Evolutionary conservation across 2,113 vertebrate genomes (phyloP).

Genomic region (Camelus bactrianus): DNA sequence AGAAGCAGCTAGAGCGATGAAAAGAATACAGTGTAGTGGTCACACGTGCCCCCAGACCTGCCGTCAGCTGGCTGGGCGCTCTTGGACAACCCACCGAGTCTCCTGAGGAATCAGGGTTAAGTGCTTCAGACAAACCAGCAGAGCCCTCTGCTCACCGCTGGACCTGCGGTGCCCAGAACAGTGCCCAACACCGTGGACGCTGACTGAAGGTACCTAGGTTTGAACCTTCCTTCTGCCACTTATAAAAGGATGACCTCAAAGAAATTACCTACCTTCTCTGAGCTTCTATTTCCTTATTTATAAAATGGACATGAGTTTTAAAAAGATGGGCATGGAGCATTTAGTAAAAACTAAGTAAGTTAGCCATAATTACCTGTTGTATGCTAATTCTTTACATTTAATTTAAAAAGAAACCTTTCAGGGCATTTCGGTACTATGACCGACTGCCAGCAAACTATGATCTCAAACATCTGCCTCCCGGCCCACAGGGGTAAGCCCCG

Average conservation of each 20-base stretch:
- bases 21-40: neutral
- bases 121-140: neutral
- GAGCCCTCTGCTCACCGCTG: neutral
- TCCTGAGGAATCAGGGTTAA: neutral
- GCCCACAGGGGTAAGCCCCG: neutral
- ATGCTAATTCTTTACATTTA: neutral
- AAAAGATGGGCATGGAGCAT: neutral
- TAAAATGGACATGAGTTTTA: neutral
- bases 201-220: neutral
- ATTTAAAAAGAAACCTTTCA: slow-evolving; percentile 15
- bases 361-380: neutral
- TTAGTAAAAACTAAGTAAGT: neutral
- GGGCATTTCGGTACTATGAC: neutral
- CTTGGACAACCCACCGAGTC: neutral
- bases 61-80: neutral
- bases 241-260: neutral
- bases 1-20: neutral
- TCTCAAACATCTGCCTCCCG: neutral
- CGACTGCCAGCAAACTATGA: neutral
- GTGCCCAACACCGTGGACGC: neutral
- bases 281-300: slow-evolving; percentile 15
- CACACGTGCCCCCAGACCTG: neutral
- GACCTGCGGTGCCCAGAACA: neutral
- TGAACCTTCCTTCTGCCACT: neutral
- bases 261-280: neutral